Evolutionary conservation across 2,797 vertebrate genomes (phyloP).

Genomic region (Aplochiton taeniatus): DNA sequence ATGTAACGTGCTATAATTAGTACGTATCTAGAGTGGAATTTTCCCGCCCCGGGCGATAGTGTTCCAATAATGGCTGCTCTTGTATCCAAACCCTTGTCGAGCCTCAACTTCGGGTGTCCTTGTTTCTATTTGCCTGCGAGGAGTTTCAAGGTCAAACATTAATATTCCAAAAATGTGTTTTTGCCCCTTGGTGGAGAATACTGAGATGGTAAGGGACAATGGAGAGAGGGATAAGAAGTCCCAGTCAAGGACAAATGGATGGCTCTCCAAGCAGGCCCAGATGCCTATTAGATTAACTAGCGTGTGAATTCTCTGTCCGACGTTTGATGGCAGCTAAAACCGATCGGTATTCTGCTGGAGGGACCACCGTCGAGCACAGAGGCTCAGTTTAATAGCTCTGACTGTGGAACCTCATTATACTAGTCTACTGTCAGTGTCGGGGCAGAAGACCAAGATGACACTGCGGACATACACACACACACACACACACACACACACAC

Average conservation of each 20-base stretch:
- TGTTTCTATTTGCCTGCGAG: too few relatives aligned
- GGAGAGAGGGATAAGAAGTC: conserved; percentile 53
- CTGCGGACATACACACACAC: conserved; percentile 9
- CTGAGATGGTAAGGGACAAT: conserved; percentile 62
- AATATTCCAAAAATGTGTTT: conserved; percentile 62
- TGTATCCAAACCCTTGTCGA: too few relatives aligned
- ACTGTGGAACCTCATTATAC: conserved; percentile 38
- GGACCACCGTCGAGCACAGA: conserved; percentile 22
- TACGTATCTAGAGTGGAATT: too few relatives aligned
- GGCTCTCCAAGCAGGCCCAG: conserved; percentile 42
- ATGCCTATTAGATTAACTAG: conserved; percentile 66
- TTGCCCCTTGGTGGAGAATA: conserved; percentile 57
- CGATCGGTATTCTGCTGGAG: conserved; percentile 45
- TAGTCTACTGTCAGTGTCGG: conserved; percentile 18
- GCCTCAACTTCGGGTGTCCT: too few relatives aligned
- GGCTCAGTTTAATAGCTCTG: conserved; percentile 37
- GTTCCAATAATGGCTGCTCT: too few relatives aligned
- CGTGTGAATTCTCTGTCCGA: conserved; percentile 37
- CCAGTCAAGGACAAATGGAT: conserved; percentile 67
- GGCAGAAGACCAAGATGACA: neutral
- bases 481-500: neutral
- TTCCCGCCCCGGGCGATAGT: too few relatives aligned
- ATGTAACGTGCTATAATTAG: too few relatives aligned
- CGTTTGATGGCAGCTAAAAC: conserved; percentile 46
- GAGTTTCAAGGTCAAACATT: conserved; percentile 63